phyloP scores from a whole-genome alignment of 2,888 invertebrate genomes.

The Agriopis leucophaearia region DNA sequence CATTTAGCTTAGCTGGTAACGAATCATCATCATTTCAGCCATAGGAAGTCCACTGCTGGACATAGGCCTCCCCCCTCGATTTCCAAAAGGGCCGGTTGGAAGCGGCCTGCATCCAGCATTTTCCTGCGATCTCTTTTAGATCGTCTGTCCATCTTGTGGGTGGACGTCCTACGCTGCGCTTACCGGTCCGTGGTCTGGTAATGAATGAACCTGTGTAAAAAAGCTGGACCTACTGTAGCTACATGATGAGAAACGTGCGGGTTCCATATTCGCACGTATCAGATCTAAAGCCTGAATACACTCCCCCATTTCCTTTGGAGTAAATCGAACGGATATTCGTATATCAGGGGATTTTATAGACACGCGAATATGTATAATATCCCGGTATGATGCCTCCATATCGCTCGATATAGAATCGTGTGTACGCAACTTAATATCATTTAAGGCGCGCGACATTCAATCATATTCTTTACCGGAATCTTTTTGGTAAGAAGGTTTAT shows the following conservation, averaged over 20 bases:
- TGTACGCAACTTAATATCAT: slow-evolving; percentile 39
- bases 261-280: slow-evolving; percentile 34
- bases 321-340: slow-evolving; percentile 62
- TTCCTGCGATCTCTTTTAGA: no score
- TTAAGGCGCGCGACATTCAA: slow-evolving; percentile 50
- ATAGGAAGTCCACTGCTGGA: no score
- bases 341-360: slow-evolving; percentile 58
- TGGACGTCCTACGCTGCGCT: no score
- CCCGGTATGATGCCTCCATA: slow-evolving; percentile 47
- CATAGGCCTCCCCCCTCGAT: no score
- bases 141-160: no score
- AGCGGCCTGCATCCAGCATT: no score
- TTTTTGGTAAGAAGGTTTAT: slow-evolving; percentile 57
- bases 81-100: no score
- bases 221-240: not conserved
- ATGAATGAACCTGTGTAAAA: no score
- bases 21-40: no score
- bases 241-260: slow-evolving; percentile 35
- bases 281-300: slow-evolving; percentile 47
- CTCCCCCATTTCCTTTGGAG: slow-evolving; percentile 54
- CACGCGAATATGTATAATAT: slow-evolving; percentile 44
- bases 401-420: slow-evolving; percentile 32
- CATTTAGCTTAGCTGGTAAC: no score
- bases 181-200: no score
- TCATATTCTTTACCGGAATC: slow-evolving; percentile 55